Base-by-base conservation (phyloP, 2,113 vertebrate species). In the Kobus ellipsiprymnus region DNA sequence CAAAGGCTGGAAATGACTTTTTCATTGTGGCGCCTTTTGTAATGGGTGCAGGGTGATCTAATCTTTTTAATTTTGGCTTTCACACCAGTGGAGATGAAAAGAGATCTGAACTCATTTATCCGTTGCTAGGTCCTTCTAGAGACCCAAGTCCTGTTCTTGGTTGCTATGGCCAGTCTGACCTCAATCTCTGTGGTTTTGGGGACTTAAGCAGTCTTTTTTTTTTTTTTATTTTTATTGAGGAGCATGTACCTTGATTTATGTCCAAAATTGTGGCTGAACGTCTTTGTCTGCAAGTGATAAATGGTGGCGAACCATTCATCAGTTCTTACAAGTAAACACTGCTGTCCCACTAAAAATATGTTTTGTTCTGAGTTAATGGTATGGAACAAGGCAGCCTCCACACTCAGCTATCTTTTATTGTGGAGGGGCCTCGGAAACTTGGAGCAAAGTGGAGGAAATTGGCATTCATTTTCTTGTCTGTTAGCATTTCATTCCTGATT, bases 1-100 rank as follows among this genome's bases (percentile, higher is more conserved):
- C 98, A 98, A 98, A 98, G 98, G 98, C 98, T 98, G 98, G 98
- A 98, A 99, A 99, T 99, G 98, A 99, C 98, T 99, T 99, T 99
- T 99, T 99, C 98, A 98, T 99, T 98, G 98, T 98, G 98, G 97
- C 96, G 98, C 98, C 98, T 98, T 98, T 99, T 99, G 98, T 99
- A 98, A 98, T 98, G 98, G 98, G 98, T 98, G 98, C 98, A 98
- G 98, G 95, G 98, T 98, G 98, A 99, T 99, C 98, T 99, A 99
- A 99, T 99, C 99, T 99, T 99, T 99, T 99, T 99, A 99, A 99
- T 99, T 99, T 99, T 99, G 98, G 97, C 98, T 99, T 99, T 99
- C 99, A 99, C 98, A 98, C 98, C 98, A 99, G 97, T 98, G 98
- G 98, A 99, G 98, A 98, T 99, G 98, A 99, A 99, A 99, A 99